phyloP scores from a whole-genome alignment of 1,140 invertebrate genomes.

The Brachionus calyciflorus region DNA sequence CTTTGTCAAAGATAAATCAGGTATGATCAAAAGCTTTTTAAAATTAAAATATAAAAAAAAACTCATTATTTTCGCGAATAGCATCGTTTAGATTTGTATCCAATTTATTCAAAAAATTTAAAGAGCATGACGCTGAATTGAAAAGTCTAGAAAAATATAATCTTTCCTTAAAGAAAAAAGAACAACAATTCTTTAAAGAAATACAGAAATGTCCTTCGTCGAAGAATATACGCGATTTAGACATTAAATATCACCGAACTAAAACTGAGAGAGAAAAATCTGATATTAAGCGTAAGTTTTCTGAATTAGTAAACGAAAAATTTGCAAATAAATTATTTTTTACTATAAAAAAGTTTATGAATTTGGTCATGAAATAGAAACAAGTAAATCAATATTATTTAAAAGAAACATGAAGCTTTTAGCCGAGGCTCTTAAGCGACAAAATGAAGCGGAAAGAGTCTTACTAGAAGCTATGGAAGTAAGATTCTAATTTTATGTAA shows the following conservation, averaged over 20 bases:
- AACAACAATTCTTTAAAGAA: slow-evolving; percentile 2
- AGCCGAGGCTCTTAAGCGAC: slow-evolving; percentile 5
- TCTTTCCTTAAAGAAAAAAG: not conserved
- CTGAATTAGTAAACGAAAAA: not conserved
- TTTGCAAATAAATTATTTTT: not conserved
- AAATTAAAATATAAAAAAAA: not conserved
- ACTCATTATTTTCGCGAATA: not conserved
- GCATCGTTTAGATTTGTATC: slow-evolving; percentile 21
- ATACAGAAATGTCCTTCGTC: slow-evolving; percentile 28
- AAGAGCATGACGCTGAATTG: slow-evolving; percentile 25
- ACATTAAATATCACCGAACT: slow-evolving; percentile 4
- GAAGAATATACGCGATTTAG: slow-evolving; percentile 24
- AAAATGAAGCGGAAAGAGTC: slow-evolving; percentile 40
- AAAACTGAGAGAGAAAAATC: slow-evolving; percentile 31
- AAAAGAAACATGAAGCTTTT: slow-evolving; percentile 25
- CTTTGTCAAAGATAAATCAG: slow-evolving; percentile 29
- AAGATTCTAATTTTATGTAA: not conserved
- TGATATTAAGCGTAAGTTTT: slow-evolving; percentile 18
- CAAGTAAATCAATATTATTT: slow-evolving; percentile 25
- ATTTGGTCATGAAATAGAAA: slow-evolving; percentile 4
- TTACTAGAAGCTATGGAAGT: slow-evolving; percentile 31
- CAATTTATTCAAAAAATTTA: slow-evolving; percentile 31
- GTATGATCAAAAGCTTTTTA: not conserved
- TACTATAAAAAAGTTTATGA: not conserved
- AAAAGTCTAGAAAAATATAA: not conserved